phyloP scores from a whole-genome alignment of 2,113 vertebrate genomes.

The Piprites chloris region DNA sequence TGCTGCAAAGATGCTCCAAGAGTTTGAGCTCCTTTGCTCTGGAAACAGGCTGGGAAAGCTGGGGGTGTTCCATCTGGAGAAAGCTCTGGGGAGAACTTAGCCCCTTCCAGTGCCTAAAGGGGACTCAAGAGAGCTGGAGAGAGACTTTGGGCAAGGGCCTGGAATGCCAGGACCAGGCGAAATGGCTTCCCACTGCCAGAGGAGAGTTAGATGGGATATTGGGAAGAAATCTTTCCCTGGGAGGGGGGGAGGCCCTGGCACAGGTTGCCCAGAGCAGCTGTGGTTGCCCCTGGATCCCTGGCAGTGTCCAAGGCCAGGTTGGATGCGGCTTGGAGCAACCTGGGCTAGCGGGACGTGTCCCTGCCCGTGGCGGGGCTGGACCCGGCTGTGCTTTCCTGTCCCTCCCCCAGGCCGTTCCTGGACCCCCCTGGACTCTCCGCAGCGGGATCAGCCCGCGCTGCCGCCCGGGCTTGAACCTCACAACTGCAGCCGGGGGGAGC shows the following conservation, averaged over 20 bases:
- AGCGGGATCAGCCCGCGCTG: background rate
- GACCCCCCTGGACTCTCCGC: background rate
- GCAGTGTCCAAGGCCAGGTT: background rate
- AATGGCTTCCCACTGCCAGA: background rate
- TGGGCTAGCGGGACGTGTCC: background rate
- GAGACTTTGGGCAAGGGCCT: background rate
- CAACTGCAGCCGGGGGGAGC: background rate
- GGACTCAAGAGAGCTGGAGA: background rate
- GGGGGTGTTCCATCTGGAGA: too few relatives aligned
- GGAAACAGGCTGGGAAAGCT: background rate
- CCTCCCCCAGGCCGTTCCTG: background rate
- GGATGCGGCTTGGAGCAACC: background rate
- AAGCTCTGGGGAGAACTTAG: background rate
- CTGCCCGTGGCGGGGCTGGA: background rate
- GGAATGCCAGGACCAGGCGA: background rate
- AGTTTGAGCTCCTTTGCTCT: background rate
- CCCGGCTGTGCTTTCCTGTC: background rate
- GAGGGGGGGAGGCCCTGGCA: background rate
- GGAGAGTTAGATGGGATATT: background rate
- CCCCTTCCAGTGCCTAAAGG: background rate
- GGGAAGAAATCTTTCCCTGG: background rate
- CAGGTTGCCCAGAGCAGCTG: background rate
- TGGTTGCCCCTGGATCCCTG: background rate
- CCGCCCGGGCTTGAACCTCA: background rate
- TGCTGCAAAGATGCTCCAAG: background rate